Evolutionary conservation across 2,888 invertebrate species (phyloP).

Genomic region (Lasioglossum marginatum): DNA sequence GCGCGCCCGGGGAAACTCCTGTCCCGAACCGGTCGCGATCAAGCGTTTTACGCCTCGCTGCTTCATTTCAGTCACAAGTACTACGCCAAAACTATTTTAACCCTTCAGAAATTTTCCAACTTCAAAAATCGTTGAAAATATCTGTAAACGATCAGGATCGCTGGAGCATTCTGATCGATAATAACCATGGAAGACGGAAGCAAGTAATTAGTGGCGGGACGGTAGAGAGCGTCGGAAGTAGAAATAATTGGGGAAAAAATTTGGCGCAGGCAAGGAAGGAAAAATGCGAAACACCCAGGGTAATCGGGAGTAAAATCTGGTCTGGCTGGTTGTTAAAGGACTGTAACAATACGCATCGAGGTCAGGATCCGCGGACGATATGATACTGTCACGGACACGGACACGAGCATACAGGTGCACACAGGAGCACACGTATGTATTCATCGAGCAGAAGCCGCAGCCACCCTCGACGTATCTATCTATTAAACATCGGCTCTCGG

Average conservation of each 20-base stretch:
- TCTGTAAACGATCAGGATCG: background rate
- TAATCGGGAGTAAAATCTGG: conserved; percentile 17
- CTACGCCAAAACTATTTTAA: background rate
- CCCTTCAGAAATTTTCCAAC: background rate
- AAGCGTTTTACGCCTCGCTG: background rate
- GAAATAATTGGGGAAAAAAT: background rate
- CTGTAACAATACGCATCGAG: background rate
- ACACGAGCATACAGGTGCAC: background rate
- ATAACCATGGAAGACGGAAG: background rate
- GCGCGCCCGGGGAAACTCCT: background rate
- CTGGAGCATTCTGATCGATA: background rate
- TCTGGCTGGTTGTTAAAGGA: conserved; percentile 13
- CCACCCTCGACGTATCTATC: conserved; percentile 53
- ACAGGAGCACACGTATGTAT: background rate
- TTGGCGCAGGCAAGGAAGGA: background rate
- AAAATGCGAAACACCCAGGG: background rate
- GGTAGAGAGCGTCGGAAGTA: background rate
- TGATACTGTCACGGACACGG: conserved; percentile 21
- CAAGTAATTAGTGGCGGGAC: background rate
- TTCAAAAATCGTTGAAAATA: too few species aligned
- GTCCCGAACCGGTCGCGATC: background rate
- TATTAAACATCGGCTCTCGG: conserved; percentile 67
- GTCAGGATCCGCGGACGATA: conserved; percentile 19
- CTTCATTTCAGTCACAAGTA: background rate
- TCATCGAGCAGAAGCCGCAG: conserved; percentile 24